Conservation (phyloP, 2,797 vertebrate genomes). For the Anguilla anguilla region DNA sequence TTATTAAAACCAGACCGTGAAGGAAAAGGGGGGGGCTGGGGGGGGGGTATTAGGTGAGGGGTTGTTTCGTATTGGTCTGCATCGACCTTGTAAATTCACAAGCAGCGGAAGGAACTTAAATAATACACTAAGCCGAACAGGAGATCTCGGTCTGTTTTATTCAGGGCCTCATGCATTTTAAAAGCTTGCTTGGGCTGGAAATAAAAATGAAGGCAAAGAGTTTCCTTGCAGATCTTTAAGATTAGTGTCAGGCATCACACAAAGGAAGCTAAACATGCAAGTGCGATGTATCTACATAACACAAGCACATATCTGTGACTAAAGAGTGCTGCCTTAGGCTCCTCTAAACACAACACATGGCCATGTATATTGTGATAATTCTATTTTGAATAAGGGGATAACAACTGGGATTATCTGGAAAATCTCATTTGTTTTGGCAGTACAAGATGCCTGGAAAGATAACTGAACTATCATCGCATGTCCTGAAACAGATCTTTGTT, state of each 20-base stretch:
- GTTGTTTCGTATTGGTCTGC: conserved; percentile 47
- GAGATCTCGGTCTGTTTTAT: conserved; percentile 76
- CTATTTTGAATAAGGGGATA: conserved; percentile 36
- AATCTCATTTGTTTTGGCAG: conserved; percentile 48
- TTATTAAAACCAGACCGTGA: conserved; percentile 67
- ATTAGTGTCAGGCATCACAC: conserved; percentile 7
- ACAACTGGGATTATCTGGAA: conserved; percentile 49
- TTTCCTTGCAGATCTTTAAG: conserved; percentile 14
- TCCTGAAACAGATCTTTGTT: conserved; percentile 41
- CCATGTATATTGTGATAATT: background rate
- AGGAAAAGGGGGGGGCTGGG: background rate
- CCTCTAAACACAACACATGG: background rate
- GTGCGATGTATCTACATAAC: background rate
- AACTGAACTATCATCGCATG: conserved; percentile 39
- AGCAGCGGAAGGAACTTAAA: conserved; percentile 76
- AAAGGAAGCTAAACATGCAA: conserved; percentile 19
- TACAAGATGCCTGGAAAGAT: conserved; percentile 31
- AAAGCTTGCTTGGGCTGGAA: conserved; percentile 72
- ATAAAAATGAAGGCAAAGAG: conserved; percentile 37
- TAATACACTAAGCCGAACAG: conserved; percentile 73
- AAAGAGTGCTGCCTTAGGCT: background rate
- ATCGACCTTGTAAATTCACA: conserved; percentile 75
- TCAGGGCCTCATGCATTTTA: conserved; percentile 74
- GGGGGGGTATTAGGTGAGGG: conserved; percentile 59
- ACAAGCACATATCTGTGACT: conserved; percentile 2